phyloP scores from a whole-genome alignment of 2,888 invertebrate genomes.

The Aphrophora alni region DNA sequence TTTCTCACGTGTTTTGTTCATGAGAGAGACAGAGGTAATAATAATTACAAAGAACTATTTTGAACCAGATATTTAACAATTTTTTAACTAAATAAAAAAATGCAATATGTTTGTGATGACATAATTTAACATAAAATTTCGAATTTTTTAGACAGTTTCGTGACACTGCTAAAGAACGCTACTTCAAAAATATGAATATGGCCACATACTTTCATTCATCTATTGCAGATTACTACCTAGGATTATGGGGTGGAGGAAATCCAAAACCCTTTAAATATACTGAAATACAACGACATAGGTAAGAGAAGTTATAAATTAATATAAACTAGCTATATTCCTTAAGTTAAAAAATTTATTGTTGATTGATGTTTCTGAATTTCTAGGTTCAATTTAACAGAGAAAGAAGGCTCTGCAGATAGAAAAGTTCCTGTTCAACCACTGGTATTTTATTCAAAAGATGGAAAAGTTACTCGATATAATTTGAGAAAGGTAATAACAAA shows the following conservation, averaged over 20 bases:
- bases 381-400: constrained; percentile 81
- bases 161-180: constrained; percentile 91
- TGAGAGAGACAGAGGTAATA: no score
- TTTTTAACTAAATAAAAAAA: no score
- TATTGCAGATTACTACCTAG: constrained; percentile 97
- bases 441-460: constrained; percentile 90
- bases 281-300: constrained; percentile 91
- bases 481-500: constrained; percentile 79
- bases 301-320: no score
- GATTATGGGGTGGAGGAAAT: constrained; percentile 94
- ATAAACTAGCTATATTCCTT: no score
- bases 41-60: no score
- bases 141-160: constrained; percentile 88
- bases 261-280: constrained; percentile 97
- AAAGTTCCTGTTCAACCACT: constrained; percentile 95
- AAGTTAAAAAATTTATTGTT: no score
- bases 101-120: no score
- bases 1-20: no score
- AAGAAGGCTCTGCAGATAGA: constrained; percentile 87
- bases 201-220: constrained; percentile 96
- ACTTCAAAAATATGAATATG: constrained; percentile 98
- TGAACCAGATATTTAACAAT: no score
- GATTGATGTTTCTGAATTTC: constrained; percentile 35
- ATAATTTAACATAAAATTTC: no score
- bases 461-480: constrained; percentile 88